Percentiles rank a stretch among this genome's conserved stretches.
Evolutionary conservation across 2,888 invertebrate genomes (phyloP).

Genomic region (Hirtodrosophila cameraria): DNA sequence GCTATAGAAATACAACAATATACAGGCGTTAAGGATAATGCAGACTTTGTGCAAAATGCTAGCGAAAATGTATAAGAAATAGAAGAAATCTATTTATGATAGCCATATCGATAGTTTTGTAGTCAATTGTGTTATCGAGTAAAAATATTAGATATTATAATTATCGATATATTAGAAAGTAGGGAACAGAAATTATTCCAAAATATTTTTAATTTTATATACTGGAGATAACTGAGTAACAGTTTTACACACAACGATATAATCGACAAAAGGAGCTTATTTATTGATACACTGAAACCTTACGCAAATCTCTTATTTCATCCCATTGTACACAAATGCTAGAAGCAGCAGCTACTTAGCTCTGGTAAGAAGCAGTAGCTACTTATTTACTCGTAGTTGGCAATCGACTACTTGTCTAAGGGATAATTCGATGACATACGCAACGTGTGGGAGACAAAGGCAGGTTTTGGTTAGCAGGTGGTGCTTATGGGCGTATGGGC

Average conservation of each 20-base stretch:
- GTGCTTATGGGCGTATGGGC: not conserved
- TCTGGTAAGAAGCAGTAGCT: slow-evolving; percentile 11
- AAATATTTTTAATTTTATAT: too few relatives aligned
- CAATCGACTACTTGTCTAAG: slow-evolving; percentile 38
- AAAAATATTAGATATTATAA: too few relatives aligned
- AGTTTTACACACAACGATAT: too few relatives aligned
- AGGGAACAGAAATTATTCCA: too few relatives aligned
- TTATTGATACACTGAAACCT: too few relatives aligned
- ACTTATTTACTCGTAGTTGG: slow-evolving; percentile 41
- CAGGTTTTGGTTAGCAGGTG: slow-evolving; percentile 33
- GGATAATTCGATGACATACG: slow-evolving; percentile 65
- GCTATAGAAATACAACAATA: slow-evolving; percentile 35
- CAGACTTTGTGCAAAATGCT: slow-evolving; percentile 9
- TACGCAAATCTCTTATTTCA: not conserved
- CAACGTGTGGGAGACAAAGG: slow-evolving; percentile 58
- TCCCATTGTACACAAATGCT: slow-evolving; percentile 32
- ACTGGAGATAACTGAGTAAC: too few relatives aligned
- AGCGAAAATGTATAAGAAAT: too few relatives aligned
- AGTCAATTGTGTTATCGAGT: too few relatives aligned
- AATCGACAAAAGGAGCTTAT: too few relatives aligned
- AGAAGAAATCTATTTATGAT: too few relatives aligned
- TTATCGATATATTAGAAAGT: too few relatives aligned
- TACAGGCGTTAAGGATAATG: slow-evolving; percentile 20
- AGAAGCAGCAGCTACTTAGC: slow-evolving; percentile 29
- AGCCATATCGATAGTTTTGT: too few relatives aligned